Evolutionary conservation across 1,140 invertebrate species (phyloP).

Genomic region (Drosophila tropicalis): DNA sequence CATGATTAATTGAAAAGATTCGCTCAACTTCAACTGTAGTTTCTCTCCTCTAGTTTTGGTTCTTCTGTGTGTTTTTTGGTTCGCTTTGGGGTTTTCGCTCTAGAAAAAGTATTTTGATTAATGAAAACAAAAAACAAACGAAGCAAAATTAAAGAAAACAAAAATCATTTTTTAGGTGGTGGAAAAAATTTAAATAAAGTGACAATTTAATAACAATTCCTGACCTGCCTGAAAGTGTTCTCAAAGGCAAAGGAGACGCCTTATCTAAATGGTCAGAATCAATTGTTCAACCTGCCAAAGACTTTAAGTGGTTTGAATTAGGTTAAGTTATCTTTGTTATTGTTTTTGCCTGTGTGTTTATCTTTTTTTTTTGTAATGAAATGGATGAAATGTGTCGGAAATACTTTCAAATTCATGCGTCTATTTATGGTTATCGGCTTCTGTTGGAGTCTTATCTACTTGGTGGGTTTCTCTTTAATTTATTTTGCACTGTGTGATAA

Average conservation of each 20-base stretch:
- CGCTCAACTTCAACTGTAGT: slow-evolving; percentile 60
- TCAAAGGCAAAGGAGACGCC: neutral
- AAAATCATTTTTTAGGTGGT: slow-evolving; percentile 3
- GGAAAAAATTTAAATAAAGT: slow-evolving; percentile 45
- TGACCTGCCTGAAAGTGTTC: too few species aligned
- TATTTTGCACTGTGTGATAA: neutral
- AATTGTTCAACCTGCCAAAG: too few species aligned
- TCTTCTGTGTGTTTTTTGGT: slow-evolving; percentile 16
- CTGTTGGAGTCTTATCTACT: slow-evolving; percentile 31
- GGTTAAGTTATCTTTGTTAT: too few species aligned
- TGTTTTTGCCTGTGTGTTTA: neutral
- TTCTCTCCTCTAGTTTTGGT: slow-evolving; percentile 24
- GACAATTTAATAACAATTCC: neutral
- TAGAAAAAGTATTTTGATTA: slow-evolving; percentile 49
- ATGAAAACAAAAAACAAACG: slow-evolving; percentile 28
- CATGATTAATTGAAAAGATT: slow-evolving; percentile 77
- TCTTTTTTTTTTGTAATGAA: neutral
- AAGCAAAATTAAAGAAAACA: neutral
- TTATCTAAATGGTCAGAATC: too few species aligned
- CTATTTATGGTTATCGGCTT: neutral
- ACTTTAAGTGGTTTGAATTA: neutral
- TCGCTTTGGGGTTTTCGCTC: slow-evolving; percentile 43
- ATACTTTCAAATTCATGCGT: neutral
- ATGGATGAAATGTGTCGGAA: slow-evolving; percentile 5
- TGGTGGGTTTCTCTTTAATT: neutral